Conservation (phyloP, 2,113 vertebrate genomes). For the Drymodes brunneopygia region DNA sequence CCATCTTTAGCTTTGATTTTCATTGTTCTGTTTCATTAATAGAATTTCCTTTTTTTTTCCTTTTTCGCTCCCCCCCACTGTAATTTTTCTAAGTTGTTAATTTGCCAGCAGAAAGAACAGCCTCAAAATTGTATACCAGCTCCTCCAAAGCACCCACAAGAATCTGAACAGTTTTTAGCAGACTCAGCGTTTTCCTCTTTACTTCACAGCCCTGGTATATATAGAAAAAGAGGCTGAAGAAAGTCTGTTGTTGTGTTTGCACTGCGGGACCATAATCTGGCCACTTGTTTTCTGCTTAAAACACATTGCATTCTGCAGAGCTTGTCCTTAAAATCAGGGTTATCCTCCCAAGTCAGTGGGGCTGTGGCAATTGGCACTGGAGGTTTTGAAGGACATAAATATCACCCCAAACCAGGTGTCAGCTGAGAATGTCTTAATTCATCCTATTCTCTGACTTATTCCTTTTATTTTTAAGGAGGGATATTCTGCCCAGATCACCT, state of each 20-base stretch:
- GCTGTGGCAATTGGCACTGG: not conserved
- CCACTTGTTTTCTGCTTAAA: not conserved
- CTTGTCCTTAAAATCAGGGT: not conserved
- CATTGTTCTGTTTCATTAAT: slow-evolving; percentile 65
- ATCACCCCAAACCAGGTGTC: not conserved
- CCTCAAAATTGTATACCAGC: slow-evolving; percentile 48
- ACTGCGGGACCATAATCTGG: not conserved
- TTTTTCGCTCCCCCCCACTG: not conserved
- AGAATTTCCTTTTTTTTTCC: not conserved
- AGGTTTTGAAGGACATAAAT: not conserved
- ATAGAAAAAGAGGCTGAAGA: slow-evolving; percentile 18
- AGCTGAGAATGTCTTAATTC: not conserved
- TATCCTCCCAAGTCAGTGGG: not conserved
- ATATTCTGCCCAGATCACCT: not conserved
- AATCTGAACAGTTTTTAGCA: slow-evolving; percentile 41
- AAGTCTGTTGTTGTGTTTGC: not conserved
- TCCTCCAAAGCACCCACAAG: slow-evolving; percentile 61
- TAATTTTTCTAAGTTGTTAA: slow-evolving; percentile 59
- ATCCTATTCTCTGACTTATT: not conserved
- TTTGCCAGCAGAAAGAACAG: slow-evolving; percentile 53
- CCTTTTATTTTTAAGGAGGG: not conserved
- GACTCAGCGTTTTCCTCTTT: slow-evolving; percentile 16
- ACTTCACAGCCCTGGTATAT: not conserved
- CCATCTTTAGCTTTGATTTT: slow-evolving; percentile 64
- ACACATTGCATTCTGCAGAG: not conserved